These are phyloP conservation scores for Oscheius sp. DNA, from an alignment of 2,888 invertebrate species.

Conservation along the genomic window DNA sequence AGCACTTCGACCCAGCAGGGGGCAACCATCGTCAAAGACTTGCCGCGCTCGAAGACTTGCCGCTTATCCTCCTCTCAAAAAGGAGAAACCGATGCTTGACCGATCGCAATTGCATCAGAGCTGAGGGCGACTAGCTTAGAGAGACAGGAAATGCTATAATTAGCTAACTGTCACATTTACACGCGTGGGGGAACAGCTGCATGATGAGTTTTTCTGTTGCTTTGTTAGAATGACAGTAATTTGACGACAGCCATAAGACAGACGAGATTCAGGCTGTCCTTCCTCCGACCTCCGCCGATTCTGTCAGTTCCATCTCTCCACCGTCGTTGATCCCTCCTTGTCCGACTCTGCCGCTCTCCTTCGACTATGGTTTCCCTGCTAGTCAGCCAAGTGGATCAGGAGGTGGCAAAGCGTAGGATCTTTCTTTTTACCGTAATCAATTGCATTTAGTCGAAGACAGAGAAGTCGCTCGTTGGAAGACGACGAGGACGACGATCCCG, in stretches of 20 bases:
- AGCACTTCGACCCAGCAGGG: background rate
- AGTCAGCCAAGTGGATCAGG: slow-evolving; percentile 23
- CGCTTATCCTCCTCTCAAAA: background rate
- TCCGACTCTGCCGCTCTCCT: background rate
- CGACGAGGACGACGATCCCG: slow-evolving; percentile 10
- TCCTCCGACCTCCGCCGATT: slow-evolving; percentile 14
- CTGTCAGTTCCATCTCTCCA: slow-evolving; percentile 13
- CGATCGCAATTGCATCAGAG: background rate
- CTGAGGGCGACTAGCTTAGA: background rate
- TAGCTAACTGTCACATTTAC: background rate
- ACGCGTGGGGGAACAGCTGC: background rate
- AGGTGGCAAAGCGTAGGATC: slow-evolving; percentile 8
- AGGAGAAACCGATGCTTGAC: slow-evolving; percentile 3
- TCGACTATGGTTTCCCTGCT: slow-evolving; percentile 11
- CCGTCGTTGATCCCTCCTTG: slow-evolving; percentile 10
- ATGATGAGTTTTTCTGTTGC: background rate
- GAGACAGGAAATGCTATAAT: background rate
- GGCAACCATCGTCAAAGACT: background rate
- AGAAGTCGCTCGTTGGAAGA: slow-evolving; percentile 10
- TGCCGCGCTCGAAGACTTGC: background rate
- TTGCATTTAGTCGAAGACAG: background rate
- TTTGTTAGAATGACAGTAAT: background rate
- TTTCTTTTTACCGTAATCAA: background rate
- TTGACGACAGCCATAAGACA: background rate
- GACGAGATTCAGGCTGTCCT: background rate